phyloP scores from a whole-genome alignment of 2,797 vertebrate species.

The Takifugu rubripes region DNA sequence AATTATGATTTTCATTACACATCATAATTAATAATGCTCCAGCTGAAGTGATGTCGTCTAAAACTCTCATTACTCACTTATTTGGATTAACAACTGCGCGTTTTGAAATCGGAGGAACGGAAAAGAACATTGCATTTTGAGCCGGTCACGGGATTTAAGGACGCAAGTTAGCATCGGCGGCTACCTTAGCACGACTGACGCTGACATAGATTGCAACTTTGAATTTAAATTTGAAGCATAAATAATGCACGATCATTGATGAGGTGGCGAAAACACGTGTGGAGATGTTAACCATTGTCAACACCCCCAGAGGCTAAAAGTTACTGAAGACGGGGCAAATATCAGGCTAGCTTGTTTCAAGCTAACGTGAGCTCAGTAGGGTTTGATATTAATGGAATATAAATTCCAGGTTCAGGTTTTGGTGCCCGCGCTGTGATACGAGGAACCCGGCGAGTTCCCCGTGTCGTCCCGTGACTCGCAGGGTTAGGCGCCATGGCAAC shows the following conservation, averaged over 20 bases:
- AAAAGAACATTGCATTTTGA: too few species aligned
- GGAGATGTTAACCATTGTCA: too few species aligned
- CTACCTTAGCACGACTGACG: too few species aligned
- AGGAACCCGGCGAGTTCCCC: slow-evolving; percentile 17
- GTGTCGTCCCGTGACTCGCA: slow-evolving; percentile 25
- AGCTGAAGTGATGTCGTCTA: slow-evolving; percentile 65
- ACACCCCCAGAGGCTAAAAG: too few species aligned
- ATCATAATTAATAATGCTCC: slow-evolving; percentile 74
- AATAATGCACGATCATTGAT: too few species aligned
- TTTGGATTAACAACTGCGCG: slow-evolving; percentile 68
- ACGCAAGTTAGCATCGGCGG: not conserved
- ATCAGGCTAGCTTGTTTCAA: too few species aligned
- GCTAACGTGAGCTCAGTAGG: too few species aligned
- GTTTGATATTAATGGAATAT: too few species aligned
- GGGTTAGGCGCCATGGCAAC: slow-evolving; percentile 51
- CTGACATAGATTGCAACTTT: too few species aligned
- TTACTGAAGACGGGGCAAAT: too few species aligned
- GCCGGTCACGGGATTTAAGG: not conserved
- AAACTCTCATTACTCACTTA: slow-evolving; percentile 65
- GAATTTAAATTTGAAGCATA: too few species aligned
- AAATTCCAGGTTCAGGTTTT: not conserved
- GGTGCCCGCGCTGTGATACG: slow-evolving; percentile 7
- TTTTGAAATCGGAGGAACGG: slow-evolving; percentile 28
- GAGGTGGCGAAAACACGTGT: too few species aligned
- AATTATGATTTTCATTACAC: slow-evolving; percentile 72